Evolutionary conservation across 2,888 invertebrate genomes (phyloP), one percentile per base, ranked within the genome.

Genomic region (Odontomyia ornata): DNA sequence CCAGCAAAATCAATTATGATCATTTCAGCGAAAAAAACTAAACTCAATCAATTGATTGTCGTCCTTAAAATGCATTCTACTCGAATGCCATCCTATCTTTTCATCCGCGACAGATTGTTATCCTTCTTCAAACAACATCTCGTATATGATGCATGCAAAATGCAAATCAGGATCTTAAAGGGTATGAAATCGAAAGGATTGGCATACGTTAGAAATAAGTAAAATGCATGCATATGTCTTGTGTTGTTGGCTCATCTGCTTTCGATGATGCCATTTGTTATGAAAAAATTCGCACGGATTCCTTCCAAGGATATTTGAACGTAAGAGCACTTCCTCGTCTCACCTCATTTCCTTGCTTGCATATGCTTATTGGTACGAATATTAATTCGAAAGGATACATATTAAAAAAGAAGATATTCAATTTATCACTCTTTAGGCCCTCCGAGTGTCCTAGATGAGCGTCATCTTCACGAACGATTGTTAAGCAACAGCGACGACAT

Each of bases 81-180:
- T 57, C 25, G 25, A 46, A 27, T 65, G 18, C n/a, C 25, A 60
- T 57, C 57, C 73, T 73, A 30, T 76, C 43, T 65, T n/a, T 30
- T 72, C 60, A 43, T 67, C 57, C 28, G 46, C 75, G 71, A 73
- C 43, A 56, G 46, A 60, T 60, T 30, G 2, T n/a, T 9, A 73
- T 36, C 73, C 73, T 57, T 21, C 60, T 60, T 60, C 21, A 60
- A 73, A 43, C 57, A 73, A 43, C 57, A 30, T 36, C 57, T 57
- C 60, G 36, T 73, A 43, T 36, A 18, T 76, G 75, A 79, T 79
- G 79, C 79, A 79, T 79, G 69, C 65, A 76, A 79, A 79, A 79
- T 79, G 79, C 79, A 79, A 79, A 79, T 79, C 67, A 75, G 77
- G 43, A 77, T 73, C 73, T 67, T 73, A 79, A 76, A 73, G 76